Percentiles rank a stretch among this genome's conserved stretches.
These are phyloP conservation scores for Apantesis nais DNA, from an alignment of 2,888 invertebrate genomes.

Conservation along the genomic window DNA sequence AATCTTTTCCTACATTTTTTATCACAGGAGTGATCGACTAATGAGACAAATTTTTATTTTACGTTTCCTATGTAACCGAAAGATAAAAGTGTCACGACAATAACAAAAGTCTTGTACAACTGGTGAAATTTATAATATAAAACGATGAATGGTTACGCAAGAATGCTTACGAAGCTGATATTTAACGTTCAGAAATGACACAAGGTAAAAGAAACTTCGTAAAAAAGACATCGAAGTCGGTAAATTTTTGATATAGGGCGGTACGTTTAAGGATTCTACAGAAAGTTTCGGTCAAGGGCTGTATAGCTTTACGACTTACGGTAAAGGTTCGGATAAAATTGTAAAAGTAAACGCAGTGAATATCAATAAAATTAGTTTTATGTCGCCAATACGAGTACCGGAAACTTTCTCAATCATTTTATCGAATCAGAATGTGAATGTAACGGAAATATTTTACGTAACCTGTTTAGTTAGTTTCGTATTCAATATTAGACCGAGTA, in stretches of 20 bases:
- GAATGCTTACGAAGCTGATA: slow-evolving; percentile 27
- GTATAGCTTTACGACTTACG: slow-evolving; percentile 57
- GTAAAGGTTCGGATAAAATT: slow-evolving; percentile 51
- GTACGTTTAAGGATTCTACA: slow-evolving; percentile 47
- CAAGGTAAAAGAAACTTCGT: slow-evolving; percentile 35
- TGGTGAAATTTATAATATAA: slow-evolving; percentile 42
- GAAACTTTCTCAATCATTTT: slow-evolving; percentile 54
- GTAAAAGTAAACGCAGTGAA: slow-evolving; percentile 55
- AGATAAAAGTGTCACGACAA: slow-evolving; percentile 47
- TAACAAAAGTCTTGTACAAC: slow-evolving; percentile 45
- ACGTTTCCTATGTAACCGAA: slow-evolving; percentile 57
- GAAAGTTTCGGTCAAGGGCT: slow-evolving; percentile 60
- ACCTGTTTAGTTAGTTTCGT: slow-evolving; percentile 31
- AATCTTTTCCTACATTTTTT: slow-evolving; percentile 59
- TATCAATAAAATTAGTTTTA: slow-evolving; percentile 64
- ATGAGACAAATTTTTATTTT: slow-evolving; percentile 59
- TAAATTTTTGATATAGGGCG: slow-evolving; percentile 58
- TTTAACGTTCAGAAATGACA: slow-evolving; percentile 36
- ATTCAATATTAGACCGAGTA: slow-evolving; percentile 32
- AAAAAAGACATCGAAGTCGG: slow-evolving; percentile 48
- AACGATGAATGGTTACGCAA: slow-evolving; percentile 43
- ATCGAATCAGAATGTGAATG: slow-evolving; percentile 46
- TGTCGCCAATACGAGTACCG: slow-evolving; percentile 48
- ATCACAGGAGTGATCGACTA: slow-evolving; percentile 51
- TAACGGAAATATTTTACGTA: slow-evolving; percentile 33